Evolutionary conservation across 1,140 invertebrate genomes (phyloP).

Genomic region (Calosoma granatense): DNA sequence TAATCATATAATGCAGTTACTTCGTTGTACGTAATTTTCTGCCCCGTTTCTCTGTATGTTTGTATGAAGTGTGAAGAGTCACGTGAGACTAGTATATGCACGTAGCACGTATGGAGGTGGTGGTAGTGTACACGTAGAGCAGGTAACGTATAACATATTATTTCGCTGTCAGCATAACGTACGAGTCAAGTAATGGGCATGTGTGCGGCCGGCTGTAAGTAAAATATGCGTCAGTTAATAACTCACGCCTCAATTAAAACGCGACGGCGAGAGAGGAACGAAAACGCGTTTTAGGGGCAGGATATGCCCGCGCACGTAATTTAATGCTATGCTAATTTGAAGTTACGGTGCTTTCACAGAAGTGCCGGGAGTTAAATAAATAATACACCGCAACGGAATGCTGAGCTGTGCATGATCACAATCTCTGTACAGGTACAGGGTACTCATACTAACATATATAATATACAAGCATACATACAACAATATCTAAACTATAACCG

Average conservation of each 20-base stretch:
- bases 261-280: not conserved
- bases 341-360: constrained; percentile 8
- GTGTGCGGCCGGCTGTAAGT: constrained; percentile 4
- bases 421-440: not conserved
- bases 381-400: too few species aligned
- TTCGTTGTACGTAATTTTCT: too few species aligned
- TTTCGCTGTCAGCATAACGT: constrained; percentile 1
- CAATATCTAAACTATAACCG: not conserved
- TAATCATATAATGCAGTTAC: too few species aligned
- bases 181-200: constrained; percentile 2
- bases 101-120: too few species aligned
- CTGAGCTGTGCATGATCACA: not conserved
- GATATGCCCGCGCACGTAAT: constrained; percentile 1
- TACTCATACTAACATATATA: not conserved
- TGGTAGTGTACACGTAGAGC: not conserved
- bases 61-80: too few species aligned
- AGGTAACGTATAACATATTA: not conserved
- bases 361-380: constrained; percentile 8
- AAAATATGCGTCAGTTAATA: constrained; percentile 5
- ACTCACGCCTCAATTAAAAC: constrained; percentile 7
- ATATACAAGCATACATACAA: not conserved
- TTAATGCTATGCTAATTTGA: constrained; percentile 8
- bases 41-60: too few species aligned
- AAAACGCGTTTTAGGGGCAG: constrained; percentile 6
- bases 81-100: too few species aligned